Base-by-base conservation (phyloP, 1,140 invertebrate species). In the Nasonia giraulti region DNA sequence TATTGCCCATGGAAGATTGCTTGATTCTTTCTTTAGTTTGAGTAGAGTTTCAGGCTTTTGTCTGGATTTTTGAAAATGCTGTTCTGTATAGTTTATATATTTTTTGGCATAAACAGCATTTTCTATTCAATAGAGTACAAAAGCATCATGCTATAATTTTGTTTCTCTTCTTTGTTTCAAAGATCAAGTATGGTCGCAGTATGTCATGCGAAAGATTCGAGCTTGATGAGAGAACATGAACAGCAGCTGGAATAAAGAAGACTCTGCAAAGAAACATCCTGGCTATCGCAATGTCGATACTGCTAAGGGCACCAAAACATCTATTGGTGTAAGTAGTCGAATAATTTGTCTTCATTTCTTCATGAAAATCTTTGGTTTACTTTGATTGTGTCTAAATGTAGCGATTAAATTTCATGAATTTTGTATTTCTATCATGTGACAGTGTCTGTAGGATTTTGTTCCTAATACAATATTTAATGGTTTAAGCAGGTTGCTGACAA, bases 151-250 rank as follows among this genome's bases (percentile, higher is more conserved):
- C 1, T 40, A 7, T 66, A 11, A 23, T 37, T 76, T 1, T 23
- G 0, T 55, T 76, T 66, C 44, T 50, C 40, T 84, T 84, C 2
- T 78, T 79, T 4, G 40, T 66, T 74, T 79, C 79, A 79, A 74
- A 84, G 44, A 71, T 79, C 76, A 78, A 79, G 69, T 55, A 84
- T 78, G 76, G 74, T 6, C 79, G 76, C 23, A 47, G 31, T 79
- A 62, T 73, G 68, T 62, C 40, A 55, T 79, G 23, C 2, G 11
- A 83, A 7, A 69, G 40, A 69, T 68, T 69, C 66, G 40, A 66
- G n/a, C 78, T 10, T 55, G 40, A 27, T 79, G 37, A 79, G n/a
- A 86, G 44, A 86, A 82, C 47, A 86, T 86, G 85, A 86, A 83
- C 75, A 86, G 75, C 50, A 83, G 81, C 20, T 77, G 44, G 40